These are phyloP conservation scores for Epizoanthus rinbou DNA, from an alignment of 92 coral and sea anemone species.

Conservation along the genomic window DNA sequence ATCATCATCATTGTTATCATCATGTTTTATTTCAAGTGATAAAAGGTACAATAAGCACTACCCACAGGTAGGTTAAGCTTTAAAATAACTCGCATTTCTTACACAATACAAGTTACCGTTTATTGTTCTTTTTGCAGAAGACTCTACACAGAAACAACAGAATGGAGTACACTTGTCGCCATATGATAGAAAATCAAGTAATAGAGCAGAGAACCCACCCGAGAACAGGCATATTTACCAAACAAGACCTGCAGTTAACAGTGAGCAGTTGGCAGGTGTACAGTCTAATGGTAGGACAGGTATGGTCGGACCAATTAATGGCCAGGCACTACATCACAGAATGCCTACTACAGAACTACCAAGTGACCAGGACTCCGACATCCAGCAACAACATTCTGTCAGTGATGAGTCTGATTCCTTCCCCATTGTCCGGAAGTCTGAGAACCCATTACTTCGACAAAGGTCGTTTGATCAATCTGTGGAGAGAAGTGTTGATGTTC, in stretches of 20 bases:
- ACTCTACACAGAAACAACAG: neutral
- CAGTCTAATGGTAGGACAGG: neutral
- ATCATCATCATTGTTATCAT: too few relatives aligned
- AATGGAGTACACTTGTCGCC: constrained; percentile 16
- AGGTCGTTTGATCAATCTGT: constrained; percentile 43
- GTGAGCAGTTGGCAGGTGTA: neutral
- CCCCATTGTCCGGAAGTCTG: constrained; percentile 28
- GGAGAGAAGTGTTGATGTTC: constrained; percentile 70
- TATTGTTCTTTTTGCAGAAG: constrained; percentile 19
- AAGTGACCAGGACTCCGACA: constrained; percentile 40
- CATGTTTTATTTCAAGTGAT: too few relatives aligned
- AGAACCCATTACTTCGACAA: constrained; percentile 31
- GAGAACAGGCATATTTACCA: constrained; percentile 1
- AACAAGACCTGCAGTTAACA: neutral
- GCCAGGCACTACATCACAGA: constrained; percentile 12
- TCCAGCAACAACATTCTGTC: constrained; percentile 47
- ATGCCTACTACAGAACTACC: constrained; percentile 18
- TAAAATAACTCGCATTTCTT: neutral
- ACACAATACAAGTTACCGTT: too few relatives aligned
- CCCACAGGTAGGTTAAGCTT: neutral
- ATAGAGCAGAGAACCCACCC: constrained; percentile 22
- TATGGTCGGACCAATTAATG: constrained; percentile 19
- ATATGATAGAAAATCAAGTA: neutral
- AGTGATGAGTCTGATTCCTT: constrained; percentile 50
- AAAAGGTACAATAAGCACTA: neutral